Base-by-base conservation (phyloP, 2,113 vertebrate genomes). In the Thunnus thynnus region DNA sequence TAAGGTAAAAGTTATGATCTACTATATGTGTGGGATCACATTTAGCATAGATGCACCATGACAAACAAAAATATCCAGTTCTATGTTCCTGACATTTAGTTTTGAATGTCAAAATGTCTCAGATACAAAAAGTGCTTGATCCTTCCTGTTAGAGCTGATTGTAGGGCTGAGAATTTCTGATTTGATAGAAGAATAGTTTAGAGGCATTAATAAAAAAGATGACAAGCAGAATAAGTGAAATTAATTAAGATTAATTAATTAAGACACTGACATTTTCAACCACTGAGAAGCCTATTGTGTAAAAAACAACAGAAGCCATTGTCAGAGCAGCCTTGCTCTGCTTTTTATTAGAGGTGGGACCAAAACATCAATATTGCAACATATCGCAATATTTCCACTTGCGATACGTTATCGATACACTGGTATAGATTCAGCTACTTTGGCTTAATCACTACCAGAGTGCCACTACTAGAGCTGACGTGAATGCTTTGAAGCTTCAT, bases 51-150 rank as follows among this genome's bases (percentile, higher is more conserved):
- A 68, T 60, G 54, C 20, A 72, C 64, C 27, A 50, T 48, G 10
- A 54, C 51, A 46, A 20, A 36, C 11, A 67, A 81, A 84, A 44
- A 80, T 6, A 55, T 9, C 1, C 18, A 0, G 12, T 62, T 84
- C 72, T 63, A 76, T 80, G 63, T 80, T 73, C 36, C 18, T 61
- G 62, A 22, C 75, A 80, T 84, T 84, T 66, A 14, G 22, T 44
- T 56, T 78, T 55, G 36, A 80, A 77, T 64, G 78, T 27, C 76
- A 72, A 36, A 13, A 52, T 36, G 41, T 54, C 64, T 54, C 7
- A 36, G 13, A 73, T 74, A 46, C 13, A 51, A 25, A 62, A 74
- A 25, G 12, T 27, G 14, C 27, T 66, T 9, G 0, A 36, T 36
- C 9, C 2, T 1, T 7, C 30, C 67, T 76, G 44, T 51, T 16